Evolutionary conservation across 2,888 invertebrate species (phyloP).

Genomic region (Caenorhabditis imperialis): DNA sequence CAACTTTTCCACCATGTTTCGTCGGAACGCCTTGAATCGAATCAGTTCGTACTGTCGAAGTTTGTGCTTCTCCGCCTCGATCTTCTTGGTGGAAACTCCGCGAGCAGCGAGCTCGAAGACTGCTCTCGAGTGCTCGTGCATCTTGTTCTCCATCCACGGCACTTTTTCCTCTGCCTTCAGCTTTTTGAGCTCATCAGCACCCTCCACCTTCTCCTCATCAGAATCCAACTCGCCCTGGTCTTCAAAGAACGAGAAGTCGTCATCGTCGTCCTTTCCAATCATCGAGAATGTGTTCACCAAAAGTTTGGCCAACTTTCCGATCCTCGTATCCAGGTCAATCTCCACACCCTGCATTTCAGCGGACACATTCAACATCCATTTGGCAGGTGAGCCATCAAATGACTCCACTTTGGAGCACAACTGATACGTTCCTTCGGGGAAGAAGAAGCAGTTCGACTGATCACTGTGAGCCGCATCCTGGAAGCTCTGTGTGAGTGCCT

Average conservation of each 20-base stretch:
- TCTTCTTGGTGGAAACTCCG: slow-evolving; percentile 90
- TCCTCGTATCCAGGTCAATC: slow-evolving; percentile 73
- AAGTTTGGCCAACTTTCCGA: slow-evolving; percentile 90
- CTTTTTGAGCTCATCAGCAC: slow-evolving; percentile 56
- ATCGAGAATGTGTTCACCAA: slow-evolving; percentile 95
- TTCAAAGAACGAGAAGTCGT: slow-evolving; percentile 50
- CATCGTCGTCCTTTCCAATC: slow-evolving; percentile 81
- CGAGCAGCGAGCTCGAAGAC: slow-evolving; percentile 89
- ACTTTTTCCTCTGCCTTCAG: slow-evolving; percentile 60
- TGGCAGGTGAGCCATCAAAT: slow-evolving; percentile 82
- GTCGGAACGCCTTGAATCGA: slow-evolving; percentile 83
- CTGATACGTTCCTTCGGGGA: slow-evolving; percentile 98
- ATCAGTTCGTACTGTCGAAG: slow-evolving; percentile 93
- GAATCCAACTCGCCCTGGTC: slow-evolving; percentile 55
- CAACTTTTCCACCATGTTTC: slow-evolving; percentile 52
- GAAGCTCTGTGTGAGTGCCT: slow-evolving; percentile 69
- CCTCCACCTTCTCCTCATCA: slow-evolving; percentile 61
- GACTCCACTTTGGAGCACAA: slow-evolving; percentile 84
- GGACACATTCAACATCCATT: slow-evolving; percentile 96
- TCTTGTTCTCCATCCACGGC: slow-evolving; percentile 80
- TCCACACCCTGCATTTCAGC: slow-evolving; percentile 92
- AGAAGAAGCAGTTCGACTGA: slow-evolving; percentile 85
- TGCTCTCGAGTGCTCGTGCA: slow-evolving; percentile 96
- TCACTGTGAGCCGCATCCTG: slow-evolving; percentile 58
- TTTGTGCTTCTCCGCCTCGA: slow-evolving; percentile 92